These are phyloP conservation scores for Ranitomeya imitator DNA, from an alignment of 2,113 vertebrate genomes.

Conservation along the genomic window DNA sequence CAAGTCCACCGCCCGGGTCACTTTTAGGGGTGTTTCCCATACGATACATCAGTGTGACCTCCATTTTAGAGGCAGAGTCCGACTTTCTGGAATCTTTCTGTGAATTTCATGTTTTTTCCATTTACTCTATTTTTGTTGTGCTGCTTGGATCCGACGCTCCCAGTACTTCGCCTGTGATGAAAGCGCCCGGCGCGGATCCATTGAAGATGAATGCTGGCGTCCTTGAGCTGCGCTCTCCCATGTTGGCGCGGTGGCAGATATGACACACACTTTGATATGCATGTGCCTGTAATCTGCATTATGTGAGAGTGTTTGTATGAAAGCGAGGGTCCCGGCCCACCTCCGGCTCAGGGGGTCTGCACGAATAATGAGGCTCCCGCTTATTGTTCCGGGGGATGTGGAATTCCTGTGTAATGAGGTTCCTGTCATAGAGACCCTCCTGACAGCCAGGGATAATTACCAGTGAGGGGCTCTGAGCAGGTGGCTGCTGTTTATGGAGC, in stretches of 20 bases:
- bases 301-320: constrained; percentile 22
- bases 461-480: background rate
- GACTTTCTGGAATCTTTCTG: background rate
- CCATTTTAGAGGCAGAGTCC: background rate
- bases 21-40: background rate
- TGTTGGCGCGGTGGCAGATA: constrained; percentile 14
- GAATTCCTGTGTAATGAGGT: constrained; percentile 44
- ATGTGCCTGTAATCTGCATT: background rate
- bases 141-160: background rate
- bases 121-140: background rate
- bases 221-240: constrained; percentile 9
- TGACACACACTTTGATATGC: constrained; percentile 41
- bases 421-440: constrained; percentile 49
- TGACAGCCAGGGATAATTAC: constrained; percentile 45
- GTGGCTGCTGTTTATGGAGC: background rate
- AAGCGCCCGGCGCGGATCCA: constrained; percentile 4
- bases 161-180: background rate
- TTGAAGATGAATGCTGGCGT: constrained; percentile 9
- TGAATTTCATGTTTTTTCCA: background rate
- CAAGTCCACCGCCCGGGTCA: background rate
- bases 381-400: constrained; percentile 45
- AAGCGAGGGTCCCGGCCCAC: background rate
- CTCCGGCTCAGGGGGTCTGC: constrained; percentile 31
- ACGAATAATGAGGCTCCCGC: constrained; percentile 38
- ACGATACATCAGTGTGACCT: background rate